Percentiles rank a stretch among this genome's conserved stretches.
Evolutionary conservation across 2,113 vertebrate species (phyloP).

Genomic region (Dipodomys stephensi): DNA sequence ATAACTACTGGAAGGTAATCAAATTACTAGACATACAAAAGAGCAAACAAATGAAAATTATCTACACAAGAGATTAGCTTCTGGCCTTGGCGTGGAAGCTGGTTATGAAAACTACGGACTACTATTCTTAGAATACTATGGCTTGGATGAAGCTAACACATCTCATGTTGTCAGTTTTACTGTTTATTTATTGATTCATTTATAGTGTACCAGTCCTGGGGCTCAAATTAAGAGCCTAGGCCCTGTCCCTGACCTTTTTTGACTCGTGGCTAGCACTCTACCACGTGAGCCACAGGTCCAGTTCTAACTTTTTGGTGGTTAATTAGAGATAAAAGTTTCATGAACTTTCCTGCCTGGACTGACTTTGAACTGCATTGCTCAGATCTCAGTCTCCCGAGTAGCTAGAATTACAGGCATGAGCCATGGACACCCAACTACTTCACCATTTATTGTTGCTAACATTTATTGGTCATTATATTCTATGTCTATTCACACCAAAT

Average conservation of each 20-base stretch:
- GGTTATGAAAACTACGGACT: not conserved
- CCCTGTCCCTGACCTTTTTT: too few relatives aligned
- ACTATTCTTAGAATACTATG: not conserved
- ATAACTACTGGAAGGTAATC: not conserved
- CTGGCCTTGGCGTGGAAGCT: not conserved
- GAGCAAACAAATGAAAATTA: not conserved
- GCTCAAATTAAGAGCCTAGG: too few relatives aligned
- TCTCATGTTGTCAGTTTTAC: not conserved
- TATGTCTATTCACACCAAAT: not conserved
- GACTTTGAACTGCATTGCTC: too few relatives aligned
- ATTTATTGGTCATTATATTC: conserved; percentile 2
- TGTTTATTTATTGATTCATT: conserved; percentile 20
- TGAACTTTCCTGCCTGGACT: too few relatives aligned
- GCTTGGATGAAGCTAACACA: not conserved
- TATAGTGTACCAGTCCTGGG: not conserved
- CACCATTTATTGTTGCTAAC: not conserved
- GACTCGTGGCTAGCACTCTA: too few relatives aligned
- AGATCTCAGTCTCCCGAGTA: too few relatives aligned
- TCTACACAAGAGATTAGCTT: not conserved
- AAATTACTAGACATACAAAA: not conserved
- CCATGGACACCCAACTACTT: not conserved
- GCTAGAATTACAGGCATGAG: too few relatives aligned
- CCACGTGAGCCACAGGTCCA: too few relatives aligned
- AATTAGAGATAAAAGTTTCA: too few relatives aligned
- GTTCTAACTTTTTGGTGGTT: too few relatives aligned